Base-by-base conservation (phyloP, 2,888 invertebrate genomes). In the Apeira syringaria region DNA sequence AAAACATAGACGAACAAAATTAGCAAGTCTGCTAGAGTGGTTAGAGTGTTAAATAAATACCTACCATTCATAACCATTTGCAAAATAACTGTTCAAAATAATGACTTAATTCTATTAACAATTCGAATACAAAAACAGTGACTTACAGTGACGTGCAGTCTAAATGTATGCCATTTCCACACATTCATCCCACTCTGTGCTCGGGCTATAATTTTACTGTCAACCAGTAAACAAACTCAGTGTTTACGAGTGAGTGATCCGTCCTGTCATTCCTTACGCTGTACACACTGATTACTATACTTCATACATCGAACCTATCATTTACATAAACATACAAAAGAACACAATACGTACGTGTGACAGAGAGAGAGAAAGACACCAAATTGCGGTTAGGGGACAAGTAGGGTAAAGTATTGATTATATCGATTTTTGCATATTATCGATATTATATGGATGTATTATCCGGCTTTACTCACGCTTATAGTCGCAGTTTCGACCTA, bases 161-260 rank as follows among this genome's bases (percentile, higher is more conserved):
- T n/a, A n/a, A n/a, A n/a, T n/a, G n/a, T n/a, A n/a, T n/a, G n/a
- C n/a, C 13, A 22, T 9, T 25, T 27, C 36, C 13, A 18, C 32
- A 41, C 25, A 32, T 30, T 40, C 18, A 18, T 36, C 30, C 34
- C 22, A 5, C 20, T 7, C 31, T 22, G 22, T 29, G 17, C 36
- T 20, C 28, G 46, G 41, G 52, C 32, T 55, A 53, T 56, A 71
- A 74, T 72, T 73, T 70, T 45, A 45, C 56, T 69, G 73, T 71
- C 64, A 64, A 55, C 55, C 32, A 45, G 56, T 41, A 62, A 60
- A 60, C 56, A 59, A 61, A 60, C 58, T 17, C 33, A 39, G 51
- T 53, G 48, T 52, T 53, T 44, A 38, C 29, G 32, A 45, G 51
- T 61, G 56, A 67, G 57, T 61, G 62, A 64, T 62, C 61, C 59